Conservation (phyloP, 2,113 vertebrate species). For the Spilogale gracilis region DNA sequence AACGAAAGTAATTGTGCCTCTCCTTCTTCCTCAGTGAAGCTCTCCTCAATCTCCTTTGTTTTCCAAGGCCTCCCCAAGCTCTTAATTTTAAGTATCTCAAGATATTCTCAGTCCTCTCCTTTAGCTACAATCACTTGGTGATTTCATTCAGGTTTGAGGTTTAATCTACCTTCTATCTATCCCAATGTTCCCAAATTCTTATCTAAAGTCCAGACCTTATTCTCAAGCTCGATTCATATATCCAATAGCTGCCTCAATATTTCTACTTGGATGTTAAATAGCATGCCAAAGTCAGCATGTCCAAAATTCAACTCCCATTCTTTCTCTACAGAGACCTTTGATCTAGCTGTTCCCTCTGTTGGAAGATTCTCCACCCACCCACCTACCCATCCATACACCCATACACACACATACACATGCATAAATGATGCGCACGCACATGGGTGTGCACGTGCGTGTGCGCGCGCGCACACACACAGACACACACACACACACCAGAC, state of each 20-base stretch:
- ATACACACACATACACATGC: neutral
- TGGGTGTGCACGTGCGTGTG: no score
- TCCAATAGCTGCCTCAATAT: neutral
- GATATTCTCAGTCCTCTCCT: neutral
- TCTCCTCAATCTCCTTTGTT: neutral
- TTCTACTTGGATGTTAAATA: neutral
- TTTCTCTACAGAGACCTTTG: neutral
- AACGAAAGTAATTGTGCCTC: neutral
- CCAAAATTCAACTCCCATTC: neutral
- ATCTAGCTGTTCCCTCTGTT: neutral
- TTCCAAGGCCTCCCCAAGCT: neutral
- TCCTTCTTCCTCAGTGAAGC: neutral
- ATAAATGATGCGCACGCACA: neutral
- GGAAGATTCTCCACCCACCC: neutral
- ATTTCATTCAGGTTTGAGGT: neutral
- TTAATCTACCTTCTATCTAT: neutral
- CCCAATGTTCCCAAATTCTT: neutral
- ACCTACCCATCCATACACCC: neutral
- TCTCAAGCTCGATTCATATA: neutral
- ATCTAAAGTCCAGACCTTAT: neutral
- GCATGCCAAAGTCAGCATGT: neutral
- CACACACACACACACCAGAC: neutral
- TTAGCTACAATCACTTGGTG: neutral
- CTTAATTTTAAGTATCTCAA: neutral
- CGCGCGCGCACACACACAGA: neutral